A percentile compares a stretch with the other conserved stretches of the same genome.
Evolutionary conservation across 2,888 invertebrate genomes (phyloP).

Genomic region (Emmelina monodactyla): DNA sequence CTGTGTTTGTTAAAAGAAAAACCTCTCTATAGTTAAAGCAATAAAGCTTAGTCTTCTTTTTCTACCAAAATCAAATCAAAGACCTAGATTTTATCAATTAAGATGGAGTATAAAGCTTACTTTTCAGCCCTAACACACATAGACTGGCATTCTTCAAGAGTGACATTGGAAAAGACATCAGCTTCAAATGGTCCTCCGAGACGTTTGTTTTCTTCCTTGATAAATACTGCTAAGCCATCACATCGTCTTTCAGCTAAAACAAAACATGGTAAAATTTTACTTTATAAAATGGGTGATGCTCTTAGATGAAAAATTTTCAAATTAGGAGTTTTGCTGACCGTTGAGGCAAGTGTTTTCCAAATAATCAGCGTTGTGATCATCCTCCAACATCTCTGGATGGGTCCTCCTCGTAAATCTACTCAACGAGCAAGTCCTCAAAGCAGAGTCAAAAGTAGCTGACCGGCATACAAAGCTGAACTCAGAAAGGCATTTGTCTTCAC

Average conservation of each 20-base stretch:
- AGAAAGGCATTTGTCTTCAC: slow-evolving; percentile 88
- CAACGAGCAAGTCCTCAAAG: slow-evolving; percentile 79
- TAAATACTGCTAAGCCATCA: slow-evolving; percentile 85
- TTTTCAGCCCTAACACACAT: slow-evolving; percentile 88
- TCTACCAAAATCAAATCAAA: too few species aligned
- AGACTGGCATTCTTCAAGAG: slow-evolving; percentile 86
- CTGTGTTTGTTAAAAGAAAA: too few species aligned
- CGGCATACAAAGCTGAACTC: slow-evolving; percentile 90
- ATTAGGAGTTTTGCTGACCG: slow-evolving; percentile 58
- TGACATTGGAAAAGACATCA: slow-evolving; percentile 85
- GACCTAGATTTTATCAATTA: too few species aligned
- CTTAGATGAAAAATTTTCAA: not conserved
- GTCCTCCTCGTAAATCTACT: slow-evolving; percentile 85
- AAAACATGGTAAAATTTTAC: slow-evolving; percentile 5
- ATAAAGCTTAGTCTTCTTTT: too few species aligned
- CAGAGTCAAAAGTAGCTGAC: slow-evolving; percentile 83
- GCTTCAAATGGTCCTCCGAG: slow-evolving; percentile 89
- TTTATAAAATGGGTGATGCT: not conserved
- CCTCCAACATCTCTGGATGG: slow-evolving; percentile 83
- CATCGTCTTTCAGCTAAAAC: slow-evolving; percentile 80
- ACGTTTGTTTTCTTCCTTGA: slow-evolving; percentile 88
- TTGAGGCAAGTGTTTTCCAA: slow-evolving; percentile 90
- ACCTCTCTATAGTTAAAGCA: too few species aligned
- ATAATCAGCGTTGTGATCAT: slow-evolving; percentile 88
- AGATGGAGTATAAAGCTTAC: too few species aligned